phyloP scores from a whole-genome alignment of 2,888 invertebrate species.

The Pseudococcus viburni region DNA sequence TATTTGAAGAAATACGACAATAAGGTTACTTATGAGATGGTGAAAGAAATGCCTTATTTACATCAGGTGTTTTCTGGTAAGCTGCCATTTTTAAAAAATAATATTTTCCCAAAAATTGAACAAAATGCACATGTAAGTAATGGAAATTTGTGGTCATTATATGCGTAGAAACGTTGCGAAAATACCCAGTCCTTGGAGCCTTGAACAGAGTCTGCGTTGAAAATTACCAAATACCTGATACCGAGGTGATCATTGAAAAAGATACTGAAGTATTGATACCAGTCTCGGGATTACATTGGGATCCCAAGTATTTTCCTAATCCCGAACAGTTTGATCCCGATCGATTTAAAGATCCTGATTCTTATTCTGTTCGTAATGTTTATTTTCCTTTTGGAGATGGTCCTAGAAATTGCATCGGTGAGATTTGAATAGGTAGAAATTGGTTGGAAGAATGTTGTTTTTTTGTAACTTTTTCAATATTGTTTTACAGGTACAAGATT shows the following conservation, averaged over 20 bases:
- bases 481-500: slow-evolving; percentile 46
- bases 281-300: slow-evolving; percentile 33
- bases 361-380: slow-evolving; percentile 68
- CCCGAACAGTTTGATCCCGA: slow-evolving; percentile 71
- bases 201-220: slow-evolving; percentile 9
- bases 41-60: slow-evolving; percentile 73
- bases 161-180: slow-evolving; percentile 32
- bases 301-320: slow-evolving; percentile 69
- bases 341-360: slow-evolving; percentile 70
- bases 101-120: too few species aligned
- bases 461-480: background rate
- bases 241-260: slow-evolving; percentile 69
- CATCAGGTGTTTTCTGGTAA: slow-evolving; percentile 73
- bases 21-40: slow-evolving; percentile 72
- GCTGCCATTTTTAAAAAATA: too few species aligned
- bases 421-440: slow-evolving; percentile 5
- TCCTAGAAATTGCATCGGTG: slow-evolving; percentile 69
- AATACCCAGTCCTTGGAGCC: slow-evolving; percentile 28
- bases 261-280: slow-evolving; percentile 68
- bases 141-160: background rate
- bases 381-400: slow-evolving; percentile 70
- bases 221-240: slow-evolving; percentile 68
- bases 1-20: slow-evolving; percentile 71
- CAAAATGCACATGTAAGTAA: background rate
- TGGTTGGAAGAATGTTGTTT: background rate